A percentile compares a stretch with the other conserved stretches of the same genome.
Evolutionary conservation across 2,888 invertebrate genomes (phyloP).

Genomic region (Apoda limacodes): DNA sequence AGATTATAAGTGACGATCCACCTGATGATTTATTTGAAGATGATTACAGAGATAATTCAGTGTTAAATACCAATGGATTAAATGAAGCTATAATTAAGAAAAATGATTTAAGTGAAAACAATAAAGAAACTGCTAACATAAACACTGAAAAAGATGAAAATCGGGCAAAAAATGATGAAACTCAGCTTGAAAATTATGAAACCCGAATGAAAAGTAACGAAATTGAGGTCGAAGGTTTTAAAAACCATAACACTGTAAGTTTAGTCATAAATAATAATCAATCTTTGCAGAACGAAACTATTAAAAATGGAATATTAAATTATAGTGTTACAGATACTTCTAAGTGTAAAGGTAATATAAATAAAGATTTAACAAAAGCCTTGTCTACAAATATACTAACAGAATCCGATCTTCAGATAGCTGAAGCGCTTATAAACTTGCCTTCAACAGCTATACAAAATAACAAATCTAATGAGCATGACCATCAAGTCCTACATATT

Average conservation of each 20-base stretch:
- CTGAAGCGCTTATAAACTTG: slow-evolving; percentile 57
- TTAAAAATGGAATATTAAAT: no score
- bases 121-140: slow-evolving; percentile 7
- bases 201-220: slow-evolving; percentile 10
- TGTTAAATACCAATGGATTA: slow-evolving; percentile 28
- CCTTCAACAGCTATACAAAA: slow-evolving; percentile 50
- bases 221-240: slow-evolving; percentile 6
- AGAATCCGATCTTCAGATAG: slow-evolving; percentile 62
- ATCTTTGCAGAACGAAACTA: no score
- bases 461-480: slow-evolving; percentile 27
- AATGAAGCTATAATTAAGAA: slow-evolving; percentile 22
- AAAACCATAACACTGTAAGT: slow-evolving; percentile 10
- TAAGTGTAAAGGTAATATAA: no score
- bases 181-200: no score
- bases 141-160: slow-evolving; percentile 4
- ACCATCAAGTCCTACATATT: background rate
- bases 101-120: slow-evolving; percentile 18
- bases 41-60: slow-evolving; percentile 39
- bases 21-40: slow-evolving; percentile 63
- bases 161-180: no score
- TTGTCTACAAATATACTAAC: slow-evolving; percentile 36
- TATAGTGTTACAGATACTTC: no score
- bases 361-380: slow-evolving; percentile 8
- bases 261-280: no score
- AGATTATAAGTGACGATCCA: slow-evolving; percentile 47